Evolutionary conservation across 2,888 invertebrate species (phyloP).

Genomic region (Disparrhopalites patrizii): DNA sequence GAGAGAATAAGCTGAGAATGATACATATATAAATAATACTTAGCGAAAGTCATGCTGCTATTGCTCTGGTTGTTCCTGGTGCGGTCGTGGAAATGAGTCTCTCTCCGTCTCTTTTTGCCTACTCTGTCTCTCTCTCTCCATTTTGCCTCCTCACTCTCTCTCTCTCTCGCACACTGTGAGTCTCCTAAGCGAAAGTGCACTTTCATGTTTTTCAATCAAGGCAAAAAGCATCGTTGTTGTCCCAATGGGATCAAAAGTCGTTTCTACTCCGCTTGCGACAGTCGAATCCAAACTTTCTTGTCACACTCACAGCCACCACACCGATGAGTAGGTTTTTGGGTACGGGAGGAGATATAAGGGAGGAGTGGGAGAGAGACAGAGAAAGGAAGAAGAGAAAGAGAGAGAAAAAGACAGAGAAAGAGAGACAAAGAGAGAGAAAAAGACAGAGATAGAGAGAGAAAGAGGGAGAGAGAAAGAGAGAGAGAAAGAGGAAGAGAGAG

Average conservation of each 20-base stretch:
- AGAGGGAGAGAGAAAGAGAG: no score
- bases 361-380: no score
- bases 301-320: slow-evolving; percentile 12
- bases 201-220: slow-evolving; percentile 41
- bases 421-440: no score
- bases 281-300: slow-evolving; percentile 30
- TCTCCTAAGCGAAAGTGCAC: slow-evolving; percentile 35
- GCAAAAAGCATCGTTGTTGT: slow-evolving; percentile 30
- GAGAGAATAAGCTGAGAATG: slow-evolving; percentile 18
- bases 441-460: no score
- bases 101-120: no score
- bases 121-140: no score
- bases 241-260: slow-evolving; percentile 37
- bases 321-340: not conserved
- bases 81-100: slow-evolving; percentile 35
- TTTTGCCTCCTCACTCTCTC: no score
- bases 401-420: no score
- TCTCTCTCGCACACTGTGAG: no score
- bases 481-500: no score
- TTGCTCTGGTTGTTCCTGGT: no score
- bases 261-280: slow-evolving; percentile 30
- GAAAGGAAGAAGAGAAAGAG: no score
- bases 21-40: slow-evolving; percentile 37
- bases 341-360: not conserved
- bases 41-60: slow-evolving; percentile 33